Evolutionary conservation across 2,797 vertebrate species (phyloP).

Genomic region (Sebastes hubbsi): DNA sequence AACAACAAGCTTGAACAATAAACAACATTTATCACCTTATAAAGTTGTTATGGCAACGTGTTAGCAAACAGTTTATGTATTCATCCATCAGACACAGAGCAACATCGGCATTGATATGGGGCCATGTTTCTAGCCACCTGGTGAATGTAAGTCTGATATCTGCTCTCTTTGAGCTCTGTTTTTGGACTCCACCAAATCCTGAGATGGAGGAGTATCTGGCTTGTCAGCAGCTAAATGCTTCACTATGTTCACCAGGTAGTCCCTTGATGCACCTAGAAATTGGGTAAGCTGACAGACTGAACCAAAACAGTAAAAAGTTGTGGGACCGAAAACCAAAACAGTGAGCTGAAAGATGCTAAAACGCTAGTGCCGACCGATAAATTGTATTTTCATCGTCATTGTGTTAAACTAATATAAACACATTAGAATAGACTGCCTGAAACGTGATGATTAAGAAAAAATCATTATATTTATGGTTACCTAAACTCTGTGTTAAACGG

Average conservation of each 20-base stretch:
- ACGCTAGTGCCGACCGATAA: too few relatives aligned
- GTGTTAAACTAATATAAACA: too few relatives aligned
- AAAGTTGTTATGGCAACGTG: not conserved
- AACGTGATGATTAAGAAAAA: too few relatives aligned
- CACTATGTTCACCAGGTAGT: not conserved
- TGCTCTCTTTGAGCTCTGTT: not conserved
- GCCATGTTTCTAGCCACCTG: not conserved
- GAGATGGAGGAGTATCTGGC: not conserved
- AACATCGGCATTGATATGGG: not conserved
- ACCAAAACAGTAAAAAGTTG: not conserved
- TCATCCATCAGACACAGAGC: not conserved
- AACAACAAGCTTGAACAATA: not conserved
- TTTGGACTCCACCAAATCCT: not conserved
- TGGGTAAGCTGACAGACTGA: not conserved
- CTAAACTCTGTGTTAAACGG: too few relatives aligned
- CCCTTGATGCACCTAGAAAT: not conserved
- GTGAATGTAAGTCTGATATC: not conserved
- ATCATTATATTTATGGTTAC: too few relatives aligned
- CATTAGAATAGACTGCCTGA: too few relatives aligned
- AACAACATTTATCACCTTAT: not conserved
- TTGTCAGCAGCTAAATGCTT: not conserved
- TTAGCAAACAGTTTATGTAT: not conserved
- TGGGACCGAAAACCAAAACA: too few relatives aligned
- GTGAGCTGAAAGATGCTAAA: too few relatives aligned
- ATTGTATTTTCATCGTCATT: too few relatives aligned